phyloP scores from a whole-genome alignment of 2,888 invertebrate genomes.

The Tetranychus piercei region DNA sequence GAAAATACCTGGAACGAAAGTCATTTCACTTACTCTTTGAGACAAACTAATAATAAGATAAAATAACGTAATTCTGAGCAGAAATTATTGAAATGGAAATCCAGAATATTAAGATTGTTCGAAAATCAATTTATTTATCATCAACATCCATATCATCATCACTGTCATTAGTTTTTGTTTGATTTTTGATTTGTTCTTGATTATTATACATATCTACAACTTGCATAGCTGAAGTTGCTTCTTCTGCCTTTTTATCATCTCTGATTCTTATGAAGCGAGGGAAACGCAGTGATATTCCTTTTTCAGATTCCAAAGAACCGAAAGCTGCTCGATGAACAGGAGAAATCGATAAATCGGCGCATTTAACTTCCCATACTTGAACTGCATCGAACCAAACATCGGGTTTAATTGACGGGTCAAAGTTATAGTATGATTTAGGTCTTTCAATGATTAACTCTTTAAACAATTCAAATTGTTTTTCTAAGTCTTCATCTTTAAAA shows the following conservation, averaged over 20 bases:
- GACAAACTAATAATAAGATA: too few relatives aligned
- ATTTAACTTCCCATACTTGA: slow-evolving; percentile 88
- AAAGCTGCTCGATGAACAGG: slow-evolving; percentile 76
- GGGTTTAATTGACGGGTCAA: slow-evolving; percentile 49
- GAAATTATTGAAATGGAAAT: too few relatives aligned
- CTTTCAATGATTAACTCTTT: slow-evolving; percentile 52
- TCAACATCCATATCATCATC: slow-evolving; percentile 14
- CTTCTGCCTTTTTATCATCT: slow-evolving; percentile 76
- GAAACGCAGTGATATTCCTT: slow-evolving; percentile 84
- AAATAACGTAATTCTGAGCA: too few relatives aligned
- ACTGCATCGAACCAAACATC: slow-evolving; percentile 76
- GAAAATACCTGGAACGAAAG: too few relatives aligned
- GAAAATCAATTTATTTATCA: too few relatives aligned
- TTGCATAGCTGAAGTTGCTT: slow-evolving; percentile 75
- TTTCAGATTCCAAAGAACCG: slow-evolving; percentile 61
- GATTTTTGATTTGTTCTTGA: slow-evolving; percentile 61
- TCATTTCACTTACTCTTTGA: too few relatives aligned
- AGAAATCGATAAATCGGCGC: slow-evolving; percentile 89
- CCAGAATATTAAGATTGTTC: too few relatives aligned
- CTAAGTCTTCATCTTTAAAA: slow-evolving; percentile 75
- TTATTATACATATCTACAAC: slow-evolving; percentile 68
- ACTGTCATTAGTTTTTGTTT: slow-evolving; percentile 27
- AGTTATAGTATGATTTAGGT: slow-evolving; percentile 62
- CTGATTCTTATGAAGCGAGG: slow-evolving; percentile 75
- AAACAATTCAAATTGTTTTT: slow-evolving; percentile 53